Evolutionary conservation across 1,140 invertebrate species (phyloP).

Genomic region (Brevipalpus yothersi): DNA sequence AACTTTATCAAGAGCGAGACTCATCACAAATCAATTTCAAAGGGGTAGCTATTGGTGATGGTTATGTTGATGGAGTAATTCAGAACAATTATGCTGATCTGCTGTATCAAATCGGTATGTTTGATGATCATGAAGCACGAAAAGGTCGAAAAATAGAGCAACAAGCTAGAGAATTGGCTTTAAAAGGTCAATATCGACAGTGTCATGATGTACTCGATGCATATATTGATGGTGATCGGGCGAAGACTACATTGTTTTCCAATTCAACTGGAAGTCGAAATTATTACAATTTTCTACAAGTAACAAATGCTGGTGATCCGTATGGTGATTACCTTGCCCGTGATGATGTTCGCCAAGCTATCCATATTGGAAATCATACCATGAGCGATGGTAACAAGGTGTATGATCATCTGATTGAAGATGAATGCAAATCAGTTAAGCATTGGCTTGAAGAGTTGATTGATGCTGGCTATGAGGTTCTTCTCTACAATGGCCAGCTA

Average conservation of each 20-base stretch:
- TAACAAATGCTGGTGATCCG: slow-evolving; percentile 24
- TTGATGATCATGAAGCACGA: slow-evolving; percentile 25
- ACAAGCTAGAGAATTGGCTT: not conserved
- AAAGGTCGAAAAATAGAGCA: not conserved
- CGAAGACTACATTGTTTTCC: slow-evolving; percentile 25
- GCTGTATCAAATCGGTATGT: slow-evolving; percentile 48
- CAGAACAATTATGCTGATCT: slow-evolving; percentile 52
- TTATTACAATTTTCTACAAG: slow-evolving; percentile 52
- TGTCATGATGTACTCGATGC: not conserved
- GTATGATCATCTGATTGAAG: slow-evolving; percentile 37
- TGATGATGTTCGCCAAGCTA: slow-evolving; percentile 32
- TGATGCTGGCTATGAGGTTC: slow-evolving; percentile 17
- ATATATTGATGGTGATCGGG: not conserved
- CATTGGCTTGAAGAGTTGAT: slow-evolving; percentile 39
- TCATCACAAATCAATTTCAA: slow-evolving; percentile 17
- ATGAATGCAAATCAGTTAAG: slow-evolving; percentile 58
- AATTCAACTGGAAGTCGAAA: slow-evolving; percentile 49
- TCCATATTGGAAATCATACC: slow-evolving; percentile 53
- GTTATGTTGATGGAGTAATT: slow-evolving; percentile 48
- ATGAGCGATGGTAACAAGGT: slow-evolving; percentile 31
- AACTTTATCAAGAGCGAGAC: slow-evolving; percentile 34
- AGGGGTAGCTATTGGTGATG: slow-evolving; percentile 56
- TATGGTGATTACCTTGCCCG: slow-evolving; percentile 18
- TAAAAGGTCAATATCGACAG: not conserved
- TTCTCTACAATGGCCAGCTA: slow-evolving; percentile 47